Conservation (phyloP, 2,888 invertebrate genomes). For the Drosophila affinis region DNA sequence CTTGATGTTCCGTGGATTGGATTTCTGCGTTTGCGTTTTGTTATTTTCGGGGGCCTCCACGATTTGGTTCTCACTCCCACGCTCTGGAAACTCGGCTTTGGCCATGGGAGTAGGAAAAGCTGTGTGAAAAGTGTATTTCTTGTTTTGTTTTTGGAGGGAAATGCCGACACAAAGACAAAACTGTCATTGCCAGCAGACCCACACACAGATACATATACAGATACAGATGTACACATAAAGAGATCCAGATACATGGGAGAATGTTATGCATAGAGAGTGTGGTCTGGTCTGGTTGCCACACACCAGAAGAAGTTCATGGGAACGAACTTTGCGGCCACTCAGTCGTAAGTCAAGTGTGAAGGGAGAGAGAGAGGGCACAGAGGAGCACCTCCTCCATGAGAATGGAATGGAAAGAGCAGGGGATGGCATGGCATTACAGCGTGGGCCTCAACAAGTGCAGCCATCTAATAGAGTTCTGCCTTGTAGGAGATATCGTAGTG, state of each 20-base stretch:
- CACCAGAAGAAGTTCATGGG: constrained; percentile 67
- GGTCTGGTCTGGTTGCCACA: constrained; percentile 60
- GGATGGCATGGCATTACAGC: neutral
- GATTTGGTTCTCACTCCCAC: constrained; percentile 69
- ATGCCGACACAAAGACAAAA: constrained; percentile 36
- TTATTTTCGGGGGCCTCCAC: constrained; percentile 9
- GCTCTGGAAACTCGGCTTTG: constrained; percentile 41
- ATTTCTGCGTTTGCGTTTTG: constrained; percentile 19
- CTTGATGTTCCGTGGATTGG: constrained; percentile 65
- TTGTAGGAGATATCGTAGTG: no score
- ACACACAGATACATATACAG: constrained; percentile 31
- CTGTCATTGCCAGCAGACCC: constrained; percentile 43
- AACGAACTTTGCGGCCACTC: constrained; percentile 57
- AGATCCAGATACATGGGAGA: constrained; percentile 26
- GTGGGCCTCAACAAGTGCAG: constrained; percentile 25
- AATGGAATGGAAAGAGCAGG: neutral
- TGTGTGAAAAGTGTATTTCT: constrained; percentile 57
- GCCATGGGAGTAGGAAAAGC: constrained; percentile 69
- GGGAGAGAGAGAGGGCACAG: constrained; percentile 5
- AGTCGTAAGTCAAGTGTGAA: constrained; percentile 65
- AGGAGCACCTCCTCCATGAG: neutral
- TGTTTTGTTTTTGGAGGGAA: constrained; percentile 36
- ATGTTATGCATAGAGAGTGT: constrained; percentile 56
- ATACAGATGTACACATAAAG: constrained; percentile 6
- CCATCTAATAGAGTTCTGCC: constrained; percentile 32